These are phyloP conservation scores for Macroglossus sobrinus DNA, from an alignment of 2,113 vertebrate genomes.

Conservation along the genomic window DNA sequence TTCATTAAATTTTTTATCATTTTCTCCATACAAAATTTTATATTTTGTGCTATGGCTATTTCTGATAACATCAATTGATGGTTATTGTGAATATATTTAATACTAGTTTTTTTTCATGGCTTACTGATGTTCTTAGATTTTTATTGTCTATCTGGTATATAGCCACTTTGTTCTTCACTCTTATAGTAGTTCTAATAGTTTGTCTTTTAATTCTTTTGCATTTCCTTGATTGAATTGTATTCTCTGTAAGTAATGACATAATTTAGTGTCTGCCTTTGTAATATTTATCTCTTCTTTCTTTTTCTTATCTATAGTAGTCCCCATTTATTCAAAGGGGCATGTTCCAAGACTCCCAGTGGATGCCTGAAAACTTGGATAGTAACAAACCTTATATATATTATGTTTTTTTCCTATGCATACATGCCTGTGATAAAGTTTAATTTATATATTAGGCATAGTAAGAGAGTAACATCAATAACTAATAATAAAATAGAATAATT, in stretches of 20 bases:
- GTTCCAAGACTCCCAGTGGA: background rate
- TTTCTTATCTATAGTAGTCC: background rate
- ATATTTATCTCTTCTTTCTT: background rate
- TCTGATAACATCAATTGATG: background rate
- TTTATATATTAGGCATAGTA: background rate
- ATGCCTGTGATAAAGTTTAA: background rate
- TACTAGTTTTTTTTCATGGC: background rate
- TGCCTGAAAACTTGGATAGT: background rate
- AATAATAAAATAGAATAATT: background rate
- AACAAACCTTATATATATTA: background rate
- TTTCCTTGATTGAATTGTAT: background rate
- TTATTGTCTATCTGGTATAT: background rate
- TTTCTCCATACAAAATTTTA: background rate
- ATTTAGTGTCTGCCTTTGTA: background rate
- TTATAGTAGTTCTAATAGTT: background rate
- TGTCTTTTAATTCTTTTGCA: background rate
- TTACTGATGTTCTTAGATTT: background rate
- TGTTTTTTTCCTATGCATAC: background rate
- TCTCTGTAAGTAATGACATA: background rate
- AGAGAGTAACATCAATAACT: too few species aligned
- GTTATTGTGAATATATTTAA: background rate
- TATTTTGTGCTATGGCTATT: background rate
- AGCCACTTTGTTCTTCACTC: background rate
- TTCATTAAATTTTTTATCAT: background rate
- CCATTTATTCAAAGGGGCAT: background rate